Percentiles rank a stretch among this genome's conserved stretches.
phyloP scores from a whole-genome alignment of 2,797 vertebrate species.

The Setipinna tenuifilis region DNA sequence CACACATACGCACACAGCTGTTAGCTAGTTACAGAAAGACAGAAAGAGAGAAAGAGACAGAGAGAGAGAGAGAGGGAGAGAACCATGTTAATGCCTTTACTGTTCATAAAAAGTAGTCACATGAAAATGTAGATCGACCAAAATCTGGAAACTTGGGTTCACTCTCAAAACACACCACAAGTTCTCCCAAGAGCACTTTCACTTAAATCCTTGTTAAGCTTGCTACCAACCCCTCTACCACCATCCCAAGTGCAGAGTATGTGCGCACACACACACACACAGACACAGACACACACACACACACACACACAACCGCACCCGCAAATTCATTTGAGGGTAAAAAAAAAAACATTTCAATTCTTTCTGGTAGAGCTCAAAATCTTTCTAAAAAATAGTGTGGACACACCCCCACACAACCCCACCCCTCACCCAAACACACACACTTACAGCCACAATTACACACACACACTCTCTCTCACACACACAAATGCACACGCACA shows the following conservation, averaged over 20 bases:
- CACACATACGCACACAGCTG: not conserved
- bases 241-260: too few relatives aligned
- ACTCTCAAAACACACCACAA: not conserved
- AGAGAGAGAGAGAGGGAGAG: too few relatives aligned
- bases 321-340: not conserved
- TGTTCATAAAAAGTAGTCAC: not conserved
- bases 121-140: not conserved
- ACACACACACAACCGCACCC: not conserved
- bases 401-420: not conserved
- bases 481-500: too few relatives aligned
- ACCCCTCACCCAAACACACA: not conserved
- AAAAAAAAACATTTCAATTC: too few relatives aligned
- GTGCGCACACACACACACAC: too few relatives aligned
- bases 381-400: too few relatives aligned
- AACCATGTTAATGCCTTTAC: too few relatives aligned
- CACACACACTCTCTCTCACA: not conserved
- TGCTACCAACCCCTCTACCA: too few relatives aligned
- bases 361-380: too few relatives aligned
- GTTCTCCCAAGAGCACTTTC: not conserved
- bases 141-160: not conserved
- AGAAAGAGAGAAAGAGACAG: too few relatives aligned
- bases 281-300: not conserved
- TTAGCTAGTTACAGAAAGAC: too few relatives aligned
- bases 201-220: not conserved
- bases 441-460: not conserved